Percentiles rank a stretch among this genome's conserved stretches.
phyloP scores from a whole-genome alignment of 2,888 invertebrate genomes.

The Masnerella sp. region DNA sequence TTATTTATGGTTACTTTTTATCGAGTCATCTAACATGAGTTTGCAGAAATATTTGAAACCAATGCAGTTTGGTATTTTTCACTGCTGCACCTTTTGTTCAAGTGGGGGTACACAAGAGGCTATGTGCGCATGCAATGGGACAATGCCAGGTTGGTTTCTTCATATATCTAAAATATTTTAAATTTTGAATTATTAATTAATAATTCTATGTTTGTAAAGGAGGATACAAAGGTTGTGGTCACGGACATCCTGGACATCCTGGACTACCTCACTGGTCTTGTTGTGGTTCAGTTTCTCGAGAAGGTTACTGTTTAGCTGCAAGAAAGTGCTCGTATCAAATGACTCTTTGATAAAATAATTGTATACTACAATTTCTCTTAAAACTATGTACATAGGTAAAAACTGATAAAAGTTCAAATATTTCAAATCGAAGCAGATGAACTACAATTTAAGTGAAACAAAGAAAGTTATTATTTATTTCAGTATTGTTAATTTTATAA shows the following conservation, averaged over 20 bases:
- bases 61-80: slow-evolving; percentile 85
- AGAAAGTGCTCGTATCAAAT: slow-evolving; percentile 66
- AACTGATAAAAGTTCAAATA: too few species aligned
- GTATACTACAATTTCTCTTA: slow-evolving; percentile 11
- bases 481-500: too few species aligned
- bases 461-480: background rate
- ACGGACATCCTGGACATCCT: slow-evolving; percentile 89
- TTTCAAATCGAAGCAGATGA: too few species aligned
- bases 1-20: background rate
- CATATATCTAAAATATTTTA: background rate
- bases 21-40: slow-evolving; percentile 10
- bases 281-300: slow-evolving; percentile 80
- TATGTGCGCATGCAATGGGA: slow-evolving; percentile 85
- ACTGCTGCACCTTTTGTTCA: slow-evolving; percentile 90
- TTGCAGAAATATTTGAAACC: slow-evolving; percentile 48
- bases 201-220: too few species aligned
- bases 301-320: slow-evolving; percentile 66
- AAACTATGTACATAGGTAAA: too few species aligned
- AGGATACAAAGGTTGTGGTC: slow-evolving; percentile 84
- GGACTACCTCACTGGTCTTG: slow-evolving; percentile 91
- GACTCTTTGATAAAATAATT: slow-evolving; percentile 61
- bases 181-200: background rate
- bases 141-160: slow-evolving; percentile 82
- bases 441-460: too few species aligned
- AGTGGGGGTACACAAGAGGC: slow-evolving; percentile 85